Percentiles rank a stretch among this genome's conserved stretches.
Evolutionary conservation across 2,797 vertebrate species (phyloP).

Genomic region (Peromyscus aztecus): DNA sequence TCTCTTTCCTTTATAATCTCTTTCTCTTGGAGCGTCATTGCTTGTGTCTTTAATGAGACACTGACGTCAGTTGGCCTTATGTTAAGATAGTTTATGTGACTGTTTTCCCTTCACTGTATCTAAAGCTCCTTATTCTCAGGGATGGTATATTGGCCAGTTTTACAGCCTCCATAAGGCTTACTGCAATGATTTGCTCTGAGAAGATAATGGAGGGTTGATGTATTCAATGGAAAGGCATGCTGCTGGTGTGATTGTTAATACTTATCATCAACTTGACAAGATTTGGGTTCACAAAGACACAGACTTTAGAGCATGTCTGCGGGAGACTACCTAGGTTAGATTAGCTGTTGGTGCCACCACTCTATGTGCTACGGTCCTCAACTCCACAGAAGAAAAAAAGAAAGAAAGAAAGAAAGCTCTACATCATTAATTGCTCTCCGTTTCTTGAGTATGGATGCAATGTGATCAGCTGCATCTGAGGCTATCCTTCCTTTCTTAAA

Average conservation of each 20-base stretch:
- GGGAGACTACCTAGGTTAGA: neutral
- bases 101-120: neutral
- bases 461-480: neutral
- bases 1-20: neutral
- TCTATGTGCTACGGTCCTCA: neutral
- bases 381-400: neutral
- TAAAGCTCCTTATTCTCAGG: neutral
- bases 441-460: neutral
- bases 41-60: neutral
- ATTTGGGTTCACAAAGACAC: neutral
- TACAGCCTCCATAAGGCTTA: neutral
- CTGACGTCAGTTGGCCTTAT: neutral
- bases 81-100: neutral
- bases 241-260: neutral
- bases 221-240: neutral
- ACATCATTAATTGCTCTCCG: neutral
- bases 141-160: neutral
- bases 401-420: neutral
- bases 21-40: neutral
- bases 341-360: neutral
- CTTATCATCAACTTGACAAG: neutral
- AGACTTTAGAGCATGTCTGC: neutral
- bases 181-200: neutral
- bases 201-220: neutral
- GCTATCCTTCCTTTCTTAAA: neutral